Base-by-base conservation (phyloP, 2,113 vertebrate genomes). In the Pituophis catenifer region DNA sequence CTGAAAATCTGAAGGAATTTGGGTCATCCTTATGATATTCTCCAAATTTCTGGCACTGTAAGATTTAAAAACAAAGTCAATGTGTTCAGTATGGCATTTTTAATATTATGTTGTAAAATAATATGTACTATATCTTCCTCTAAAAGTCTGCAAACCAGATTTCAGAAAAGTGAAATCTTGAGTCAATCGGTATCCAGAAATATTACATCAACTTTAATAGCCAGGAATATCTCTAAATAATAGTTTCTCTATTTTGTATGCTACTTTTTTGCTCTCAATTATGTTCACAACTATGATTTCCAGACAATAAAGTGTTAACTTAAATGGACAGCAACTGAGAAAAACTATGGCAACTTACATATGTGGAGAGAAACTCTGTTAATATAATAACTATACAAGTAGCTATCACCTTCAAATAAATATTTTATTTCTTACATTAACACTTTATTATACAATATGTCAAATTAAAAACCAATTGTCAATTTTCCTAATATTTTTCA, bases 1-100 rank as follows among this genome's bases (percentile, higher is more conserved):
- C 99, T 0, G 99, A 99, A 98, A 99, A 99, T 93, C 99, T 98
- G 97, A 99, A 99, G 93, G 99, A 99, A 96, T 98, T 99, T 38
- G 99, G 99, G 93, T 99, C 99, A 57, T 99, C 99, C 96, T 99
- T 99, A 96, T 99, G 99, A 95, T 99, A 99, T 90, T 99, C 99
- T 97, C 99, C 99, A 98, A 99, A 99, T 97, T 99, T 99, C 97
- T 99, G 99, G 97, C 99, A 99, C 99, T 99, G 33, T 90, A 54
- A 97, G 75, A 96, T 96, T 95, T 59, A 86, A 93, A 95, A 95
- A 95, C 29, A 93, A 1, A 85, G 94, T 44, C 15, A 65, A 1
- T 58, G 33, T 95, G 90, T 96, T 93, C 33, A 8, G 1, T 88
- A 1, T 57, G 53, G 2, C 1, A 92, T n/a, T 91, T 11, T 23